Evolutionary conservation across 2,113 vertebrate genomes (phyloP).

Genomic region (Eclectus roratus): DNA sequence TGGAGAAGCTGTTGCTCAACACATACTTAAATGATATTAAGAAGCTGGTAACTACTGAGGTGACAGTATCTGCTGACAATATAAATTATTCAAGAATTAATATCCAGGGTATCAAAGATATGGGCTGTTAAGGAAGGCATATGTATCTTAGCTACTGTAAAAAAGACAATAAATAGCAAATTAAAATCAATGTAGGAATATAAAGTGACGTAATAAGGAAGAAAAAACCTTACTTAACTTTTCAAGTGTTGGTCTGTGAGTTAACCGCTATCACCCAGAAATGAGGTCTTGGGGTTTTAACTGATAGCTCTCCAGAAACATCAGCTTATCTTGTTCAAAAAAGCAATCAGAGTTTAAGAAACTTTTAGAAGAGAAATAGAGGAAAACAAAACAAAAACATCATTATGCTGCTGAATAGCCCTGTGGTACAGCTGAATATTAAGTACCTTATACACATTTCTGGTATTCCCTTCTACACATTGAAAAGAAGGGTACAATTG

Average conservation of each 20-base stretch:
- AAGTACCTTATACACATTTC: background rate
- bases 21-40: background rate
- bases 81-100: background rate
- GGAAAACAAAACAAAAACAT: background rate
- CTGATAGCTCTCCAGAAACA: background rate
- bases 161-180: background rate
- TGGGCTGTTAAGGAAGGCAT: background rate
- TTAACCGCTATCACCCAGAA: background rate
- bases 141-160: background rate
- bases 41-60: background rate
- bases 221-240: background rate
- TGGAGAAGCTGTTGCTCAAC: background rate
- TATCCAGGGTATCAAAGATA: background rate
- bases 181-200: background rate
- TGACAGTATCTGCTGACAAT: background rate
- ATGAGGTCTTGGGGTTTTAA: background rate
- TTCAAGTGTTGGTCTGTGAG: background rate
- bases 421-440: background rate
- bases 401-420: background rate
- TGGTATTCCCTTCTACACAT: background rate
- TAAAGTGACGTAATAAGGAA: background rate
- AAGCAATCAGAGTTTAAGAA: background rate
- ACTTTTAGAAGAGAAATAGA: background rate
- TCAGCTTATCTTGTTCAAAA: background rate
- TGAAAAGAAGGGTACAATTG: background rate